Evolutionary conservation across 2,797 vertebrate genomes (phyloP), one percentile per base, ranked within the genome.

Genomic region (Urophycis tenuis): DNA sequence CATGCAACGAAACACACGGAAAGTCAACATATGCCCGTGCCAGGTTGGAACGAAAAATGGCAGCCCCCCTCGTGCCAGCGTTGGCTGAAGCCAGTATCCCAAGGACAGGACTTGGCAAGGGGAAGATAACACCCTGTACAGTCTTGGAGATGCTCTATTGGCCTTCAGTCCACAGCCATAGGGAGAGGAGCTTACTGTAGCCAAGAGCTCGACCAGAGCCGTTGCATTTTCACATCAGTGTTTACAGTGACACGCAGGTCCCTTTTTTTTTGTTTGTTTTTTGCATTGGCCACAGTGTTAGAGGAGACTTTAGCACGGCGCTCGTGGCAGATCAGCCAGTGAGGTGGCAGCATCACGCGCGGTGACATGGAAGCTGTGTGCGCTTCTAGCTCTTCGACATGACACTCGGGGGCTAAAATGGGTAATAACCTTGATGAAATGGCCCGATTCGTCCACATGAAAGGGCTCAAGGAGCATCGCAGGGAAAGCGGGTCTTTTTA

Each of bases 51-150:
- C 60, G 60, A 74, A 33, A 64, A 25, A 35, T 17, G 49, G 22
- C 6, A 33, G 10, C 19, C 12, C 19, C 31, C 12, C 19, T 22
- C 10, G 31, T 64, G 74, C 49, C 32, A 64, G 49, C 49, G n/a
- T 60, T 75, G 34, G 49, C 74, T 64, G 32, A 34, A 25, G 60
- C 74, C 74, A 69, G 34, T 25, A 33, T 75, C 74, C 53, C 33
- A 17, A 33, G 74, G 74, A 25, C 53, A 69, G 60, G 49, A 67
- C 53, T 69, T 30, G 74, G 74, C 53, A 39, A 33, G 35, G 60
- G 74, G 17, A 32, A 19, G 25, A 30, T 19, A 49, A 49, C n/a
- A 74, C 73, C 17, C 17, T 33, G 36, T 33, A 64, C 30, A 9
- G 45, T 35, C n/a, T 64, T 67, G 32, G 29, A 75, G n/a, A 36